Base-by-base conservation (phyloP, 23 tunicate species). In the Aplidium turbinatum region DNA sequence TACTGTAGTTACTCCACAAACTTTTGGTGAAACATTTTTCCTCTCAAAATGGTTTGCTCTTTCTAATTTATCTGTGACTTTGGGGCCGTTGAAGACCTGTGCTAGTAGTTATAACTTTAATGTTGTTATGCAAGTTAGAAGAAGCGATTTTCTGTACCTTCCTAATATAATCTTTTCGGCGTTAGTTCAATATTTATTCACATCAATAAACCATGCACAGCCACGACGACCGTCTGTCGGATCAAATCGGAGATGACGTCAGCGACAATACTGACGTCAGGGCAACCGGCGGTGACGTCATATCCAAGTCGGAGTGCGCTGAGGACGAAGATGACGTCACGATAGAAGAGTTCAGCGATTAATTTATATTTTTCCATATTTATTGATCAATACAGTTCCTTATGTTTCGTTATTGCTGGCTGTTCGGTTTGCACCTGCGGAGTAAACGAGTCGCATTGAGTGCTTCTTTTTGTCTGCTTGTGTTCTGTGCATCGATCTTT, bases 291-390 rank as follows among this genome's bases (percentile, higher is more conserved):
- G 28, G 23, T 16, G 40, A 61, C 6, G 54, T 26, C 11, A 50
- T 19, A n/a, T 23, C 21, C 6, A 57, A 57, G 45, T 70, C 28
- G 20, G 78, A 67, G 2, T 28, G 16, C 21, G 73, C 39, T 7
- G 63, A 47, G 0, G 65, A 42, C 25, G 75, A 78, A 38, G 85
- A 70, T 19, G 78, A 65, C 23, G 33, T 70, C 11, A 33, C 25
- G 29, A 80, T 80, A n/a, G 85, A 80, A 58, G 85, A 80, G 47
- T 80, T 80, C 67, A 80, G 85, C 35, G 85, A 80, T 21, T 80
- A 28, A 48, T 3, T 70, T 4, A n/a, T 9, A 13, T 31, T 62
- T 55, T 22, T 55, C 23, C 16, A 16, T 42, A 42, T 42, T 42
- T 42, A 9, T 42, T 42, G 16, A 42, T 9, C 48, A n/a, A n/a